phyloP scores from a whole-genome alignment of 2,888 invertebrate genomes.

The Sclerodermus sp. region DNA sequence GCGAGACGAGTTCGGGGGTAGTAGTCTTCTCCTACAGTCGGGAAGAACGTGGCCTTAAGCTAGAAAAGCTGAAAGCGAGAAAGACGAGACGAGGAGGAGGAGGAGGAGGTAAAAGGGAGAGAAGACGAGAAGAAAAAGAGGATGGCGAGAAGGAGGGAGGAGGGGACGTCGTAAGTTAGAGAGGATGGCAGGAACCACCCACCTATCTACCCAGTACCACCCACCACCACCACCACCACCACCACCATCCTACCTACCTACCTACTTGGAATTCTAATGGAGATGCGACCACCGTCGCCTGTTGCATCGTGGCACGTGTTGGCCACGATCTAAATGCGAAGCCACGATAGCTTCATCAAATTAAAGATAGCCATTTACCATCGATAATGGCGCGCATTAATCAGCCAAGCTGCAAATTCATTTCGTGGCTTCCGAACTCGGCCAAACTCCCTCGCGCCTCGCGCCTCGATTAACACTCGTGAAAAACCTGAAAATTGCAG shows the following conservation, averaged over 20 bases:
- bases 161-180: constrained; percentile 13
- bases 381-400: not conserved
- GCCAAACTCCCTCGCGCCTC: not conserved
- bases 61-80: too few species aligned
- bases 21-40: too few species aligned
- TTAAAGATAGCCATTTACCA: not conserved
- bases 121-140: constrained; percentile 1
- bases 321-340: not conserved
- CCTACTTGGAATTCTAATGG: constrained; percentile 42
- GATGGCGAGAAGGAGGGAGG: constrained; percentile 6
- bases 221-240: too few species aligned
- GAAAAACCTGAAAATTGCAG: too few species aligned
- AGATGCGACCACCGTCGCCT: constrained; percentile 37
- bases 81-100: too few species aligned
- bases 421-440: not conserved
- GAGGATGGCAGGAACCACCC: not conserved
- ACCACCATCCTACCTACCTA: not conserved
- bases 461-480: not conserved
- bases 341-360: not conserved
- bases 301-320: constrained; percentile 38
- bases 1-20: too few species aligned
- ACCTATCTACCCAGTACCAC: too few species aligned
- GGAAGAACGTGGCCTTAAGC: too few species aligned
- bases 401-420: not conserved
- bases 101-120: constrained; percentile 13